Evolutionary conservation across 37 sponge, comb jelly and placozoan genomes (phyloP), one percentile per base, ranked within the genome.

Genomic region (Theonella swinhoei): DNA sequence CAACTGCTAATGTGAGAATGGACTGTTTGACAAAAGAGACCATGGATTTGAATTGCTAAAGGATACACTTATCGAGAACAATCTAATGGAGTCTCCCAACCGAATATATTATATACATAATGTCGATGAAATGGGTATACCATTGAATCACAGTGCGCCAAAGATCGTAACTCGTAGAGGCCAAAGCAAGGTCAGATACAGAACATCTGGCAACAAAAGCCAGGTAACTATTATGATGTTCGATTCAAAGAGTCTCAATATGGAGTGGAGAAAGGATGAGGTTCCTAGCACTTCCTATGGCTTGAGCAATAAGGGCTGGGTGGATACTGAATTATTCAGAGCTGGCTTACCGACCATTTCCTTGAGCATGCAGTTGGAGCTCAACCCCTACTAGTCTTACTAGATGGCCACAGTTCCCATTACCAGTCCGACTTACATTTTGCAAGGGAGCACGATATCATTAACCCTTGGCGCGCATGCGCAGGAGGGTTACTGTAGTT

Each of bases 101-200:
- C 62, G 24, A 24, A 70, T 77, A 42, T 86, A 42, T 26, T n/a
- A n/a, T n/a, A n/a, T n/a, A n/a, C n/a, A n/a, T n/a, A 86, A 86
- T 70, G 60, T 63, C 38, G 89, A 88, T 40, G 77, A 88, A 62
- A 82, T 41, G 2, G 83, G 89, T 4, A 76, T 88, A 64, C 89
- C 89, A 4, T 62, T 88, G 17, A 63, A 83, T 1, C 74, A 3
- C 11, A 17, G 42, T 22, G 36, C 84, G 2, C 79, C 75, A 5
- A 77, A 41, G 4, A 33, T 78, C 71, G 70, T 89, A 1, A 64
- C 76, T 9, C 4, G 37, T 14, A 84, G 37, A 64, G 80, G 80
- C 1, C 4, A 24, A 28, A 89, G 70, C 29, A 75, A 89, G 34
- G 78, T 76, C 5, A 3, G 59, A 0, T 74, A 42, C 67, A 8